A percentile compares a stretch with the other conserved stretches of the same genome.
These are phyloP conservation scores for Spinus pinus DNA, from an alignment of 2,797 vertebrate species.

Conservation along the genomic window DNA sequence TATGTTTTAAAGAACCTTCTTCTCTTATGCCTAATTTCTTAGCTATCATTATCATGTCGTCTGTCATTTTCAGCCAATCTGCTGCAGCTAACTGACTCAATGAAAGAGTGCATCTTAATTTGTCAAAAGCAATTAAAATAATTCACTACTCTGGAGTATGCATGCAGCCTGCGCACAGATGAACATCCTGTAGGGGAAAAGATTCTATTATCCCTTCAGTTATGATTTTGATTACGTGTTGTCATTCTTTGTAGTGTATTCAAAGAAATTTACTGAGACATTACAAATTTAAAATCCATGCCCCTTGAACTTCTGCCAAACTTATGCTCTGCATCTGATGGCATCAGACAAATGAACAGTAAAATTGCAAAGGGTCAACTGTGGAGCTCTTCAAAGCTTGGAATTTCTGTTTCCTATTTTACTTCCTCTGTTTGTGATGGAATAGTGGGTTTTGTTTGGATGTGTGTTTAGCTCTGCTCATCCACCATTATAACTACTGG, in stretches of 20 bases:
- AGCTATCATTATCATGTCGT: neutral
- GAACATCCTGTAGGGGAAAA: neutral
- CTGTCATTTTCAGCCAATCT: constrained; percentile 32
- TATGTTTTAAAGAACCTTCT: constrained; percentile 11
- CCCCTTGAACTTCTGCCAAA: neutral
- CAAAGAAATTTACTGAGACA: neutral
- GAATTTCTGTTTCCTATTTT: neutral
- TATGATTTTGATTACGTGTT: neutral
- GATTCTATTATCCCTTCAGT: neutral
- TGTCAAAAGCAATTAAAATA: constrained; percentile 47
- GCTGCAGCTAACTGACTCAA: neutral
- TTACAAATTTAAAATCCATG: neutral
- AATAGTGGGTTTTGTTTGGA: neutral
- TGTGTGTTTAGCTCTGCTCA: neutral
- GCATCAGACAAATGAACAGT: neutral
- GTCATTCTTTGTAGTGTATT: neutral
- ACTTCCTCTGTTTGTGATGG: neutral
- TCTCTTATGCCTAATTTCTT: neutral
- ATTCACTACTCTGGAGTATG: neutral
- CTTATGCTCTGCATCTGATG: neutral
- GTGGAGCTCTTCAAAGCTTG: neutral
- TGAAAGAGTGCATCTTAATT: constrained; percentile 32
- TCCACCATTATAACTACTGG: neutral
- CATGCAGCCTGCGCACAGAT: neutral
- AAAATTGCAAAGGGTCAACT: neutral